Percentiles rank a stretch among this genome's conserved stretches.
These are phyloP conservation scores for Actias luna DNA, from an alignment of 2,888 invertebrate genomes.

Conservation along the genomic window DNA sequence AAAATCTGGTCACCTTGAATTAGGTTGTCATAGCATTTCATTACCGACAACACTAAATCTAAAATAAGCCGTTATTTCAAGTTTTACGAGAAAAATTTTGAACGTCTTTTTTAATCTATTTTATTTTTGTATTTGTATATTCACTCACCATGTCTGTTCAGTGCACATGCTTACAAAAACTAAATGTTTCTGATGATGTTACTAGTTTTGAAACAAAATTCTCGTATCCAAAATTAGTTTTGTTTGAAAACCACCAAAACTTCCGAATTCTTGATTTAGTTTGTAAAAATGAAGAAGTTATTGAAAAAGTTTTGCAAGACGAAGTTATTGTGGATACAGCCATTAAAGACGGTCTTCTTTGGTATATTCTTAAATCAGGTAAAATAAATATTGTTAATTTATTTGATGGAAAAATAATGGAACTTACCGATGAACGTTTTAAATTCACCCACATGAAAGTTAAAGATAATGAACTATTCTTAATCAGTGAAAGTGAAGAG, in stretches of 20 bases:
- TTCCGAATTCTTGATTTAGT: conserved; percentile 45
- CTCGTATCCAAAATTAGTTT: conserved; percentile 55
- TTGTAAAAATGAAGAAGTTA: conserved; percentile 29
- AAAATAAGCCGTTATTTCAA: no score
- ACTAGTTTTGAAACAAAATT: conserved; percentile 42
- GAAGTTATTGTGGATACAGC: conserved; percentile 48
- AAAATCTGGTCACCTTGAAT: no score
- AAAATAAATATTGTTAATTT: conserved; percentile 53
- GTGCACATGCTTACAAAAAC: conserved; percentile 27
- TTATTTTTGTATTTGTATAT: background rate
- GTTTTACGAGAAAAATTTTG: no score
- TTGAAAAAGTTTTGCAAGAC: conserved; percentile 30
- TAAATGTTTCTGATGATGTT: conserved; percentile 25
- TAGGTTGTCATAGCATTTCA: no score
- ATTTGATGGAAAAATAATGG: conserved; percentile 37
- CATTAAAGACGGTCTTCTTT: conserved; percentile 51
- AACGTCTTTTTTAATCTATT: no score
- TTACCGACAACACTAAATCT: no score
- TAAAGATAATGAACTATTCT: conserved; percentile 38
- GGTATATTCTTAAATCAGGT: conserved; percentile 57
- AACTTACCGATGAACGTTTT: conserved; percentile 49
- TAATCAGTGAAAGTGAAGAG: conserved; percentile 66
- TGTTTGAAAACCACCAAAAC: conserved; percentile 43
- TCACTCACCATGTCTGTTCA: conserved; percentile 30
- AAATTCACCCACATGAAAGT: conserved; percentile 47